Percentiles rank a stretch among this genome's conserved stretches.
Evolutionary conservation across 2,797 vertebrate species (phyloP).

Genomic region (Crax fasciolata): DNA sequence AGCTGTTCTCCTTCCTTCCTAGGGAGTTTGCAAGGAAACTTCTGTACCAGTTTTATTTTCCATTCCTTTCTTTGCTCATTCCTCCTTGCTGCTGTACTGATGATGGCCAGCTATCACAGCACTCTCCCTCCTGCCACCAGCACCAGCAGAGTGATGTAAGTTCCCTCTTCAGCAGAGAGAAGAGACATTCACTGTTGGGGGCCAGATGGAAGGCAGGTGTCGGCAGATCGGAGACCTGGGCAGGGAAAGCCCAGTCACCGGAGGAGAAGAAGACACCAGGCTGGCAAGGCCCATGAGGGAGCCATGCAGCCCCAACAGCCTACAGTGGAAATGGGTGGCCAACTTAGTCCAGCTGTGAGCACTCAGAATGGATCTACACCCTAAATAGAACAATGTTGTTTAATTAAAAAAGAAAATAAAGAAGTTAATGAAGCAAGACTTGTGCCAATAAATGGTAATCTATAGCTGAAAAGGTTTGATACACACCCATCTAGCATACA

Average conservation of each 20-base stretch:
- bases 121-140: background rate
- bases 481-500: background rate
- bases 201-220: background rate
- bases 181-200: background rate
- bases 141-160: background rate
- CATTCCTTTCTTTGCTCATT: background rate
- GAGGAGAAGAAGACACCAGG: background rate
- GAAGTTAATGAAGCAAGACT: background rate
- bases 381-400: background rate
- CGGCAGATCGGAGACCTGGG: background rate
- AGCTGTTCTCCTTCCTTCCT: background rate
- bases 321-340: background rate
- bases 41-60: background rate
- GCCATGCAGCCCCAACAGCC: accelerated
- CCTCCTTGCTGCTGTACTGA: background rate
- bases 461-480: background rate
- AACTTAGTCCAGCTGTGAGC: background rate
- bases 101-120: background rate
- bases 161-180: background rate
- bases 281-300: background rate
- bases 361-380: background rate
- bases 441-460: background rate
- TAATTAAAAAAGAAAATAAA: background rate
- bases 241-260: background rate
- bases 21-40: background rate